Conservation (phyloP, 2,113 vertebrate species). For the Menura novaehollandiae region DNA sequence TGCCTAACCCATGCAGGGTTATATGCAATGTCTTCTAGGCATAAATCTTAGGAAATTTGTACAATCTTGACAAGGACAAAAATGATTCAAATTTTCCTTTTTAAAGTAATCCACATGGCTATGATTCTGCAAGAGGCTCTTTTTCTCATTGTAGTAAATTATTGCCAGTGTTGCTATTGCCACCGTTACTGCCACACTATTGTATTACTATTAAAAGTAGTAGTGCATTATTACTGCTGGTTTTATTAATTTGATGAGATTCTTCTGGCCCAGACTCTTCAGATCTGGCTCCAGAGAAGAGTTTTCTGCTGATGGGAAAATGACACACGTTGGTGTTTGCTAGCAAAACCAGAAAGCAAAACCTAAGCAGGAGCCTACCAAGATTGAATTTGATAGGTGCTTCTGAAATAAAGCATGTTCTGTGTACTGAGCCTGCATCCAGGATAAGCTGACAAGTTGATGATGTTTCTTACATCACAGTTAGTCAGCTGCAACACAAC, state of each 20-base stretch:
- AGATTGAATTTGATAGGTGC: not conserved
- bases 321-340: rapidly evolving
- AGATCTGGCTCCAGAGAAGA: not conserved
- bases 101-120: not conserved
- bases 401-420: not conserved
- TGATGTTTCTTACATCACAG: not conserved
- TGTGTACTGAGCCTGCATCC: not conserved
- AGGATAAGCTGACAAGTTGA: not conserved
- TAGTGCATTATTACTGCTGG: not conserved
- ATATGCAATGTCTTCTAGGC: not conserved
- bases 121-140: not conserved
- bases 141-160: not conserved
- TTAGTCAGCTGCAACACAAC: not conserved
- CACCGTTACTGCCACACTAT: not conserved
- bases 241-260: not conserved
- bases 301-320: not conserved
- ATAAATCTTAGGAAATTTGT: not conserved
- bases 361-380: not conserved
- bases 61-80: not conserved
- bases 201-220: not conserved
- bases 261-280: not conserved
- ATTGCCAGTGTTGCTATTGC: not conserved
- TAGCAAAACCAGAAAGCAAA: not conserved
- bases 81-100: not conserved
- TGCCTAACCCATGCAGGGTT: not conserved